Base-by-base conservation (phyloP, 92 coral and sea anemone species). In the Phenganax subtilis region DNA sequence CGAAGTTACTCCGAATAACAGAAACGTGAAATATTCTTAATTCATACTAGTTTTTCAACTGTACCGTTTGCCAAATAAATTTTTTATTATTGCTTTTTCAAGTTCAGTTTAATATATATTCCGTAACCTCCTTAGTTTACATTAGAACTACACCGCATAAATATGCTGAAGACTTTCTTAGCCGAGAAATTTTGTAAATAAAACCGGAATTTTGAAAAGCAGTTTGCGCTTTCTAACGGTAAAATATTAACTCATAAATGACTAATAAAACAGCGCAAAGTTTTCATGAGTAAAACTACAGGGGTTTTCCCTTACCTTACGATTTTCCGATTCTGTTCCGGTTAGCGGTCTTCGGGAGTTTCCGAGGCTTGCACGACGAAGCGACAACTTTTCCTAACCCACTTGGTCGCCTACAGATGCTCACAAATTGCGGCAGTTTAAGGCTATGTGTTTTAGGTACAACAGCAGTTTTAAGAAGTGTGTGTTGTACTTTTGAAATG, bases 261-360 rank as follows among this genome's bases (percentile, higher is more conserved):
- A 37, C 3, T 37, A 37, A 5, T 37, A 37, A 5, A 2, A 37
- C 47, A 37, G 47, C 47, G 47, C 47, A 59, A 10, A 7, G 17
- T 59, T 59, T 59, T 59, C 11, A 30, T 9, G 9, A 28, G 31
- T 31, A 53, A 61, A 37, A 10, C 9, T 14, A 55, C 52, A 27
- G 81, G 81, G 81, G 70, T 76, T 76, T 76, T 76, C 80, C 81
- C 81, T 76, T 76, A 76, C 81, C 81, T 76, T 76, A 37, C 47
- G 5, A 37, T 30, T 12, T 53, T 54, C 20, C 69, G 56, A 57
- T 55, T 58, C 27, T 25, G 15, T 56, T 56, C 70, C 56, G 64
- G 31, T 37, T 64, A 10, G 15, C 25, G 81, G 65, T 76, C 69
- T 63, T 79, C 74, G 83, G 74, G 59, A 51, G 20, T 63, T 62